Base-by-base conservation (phyloP, 2,113 vertebrate genomes). In the Sisor rabdophorus region DNA sequence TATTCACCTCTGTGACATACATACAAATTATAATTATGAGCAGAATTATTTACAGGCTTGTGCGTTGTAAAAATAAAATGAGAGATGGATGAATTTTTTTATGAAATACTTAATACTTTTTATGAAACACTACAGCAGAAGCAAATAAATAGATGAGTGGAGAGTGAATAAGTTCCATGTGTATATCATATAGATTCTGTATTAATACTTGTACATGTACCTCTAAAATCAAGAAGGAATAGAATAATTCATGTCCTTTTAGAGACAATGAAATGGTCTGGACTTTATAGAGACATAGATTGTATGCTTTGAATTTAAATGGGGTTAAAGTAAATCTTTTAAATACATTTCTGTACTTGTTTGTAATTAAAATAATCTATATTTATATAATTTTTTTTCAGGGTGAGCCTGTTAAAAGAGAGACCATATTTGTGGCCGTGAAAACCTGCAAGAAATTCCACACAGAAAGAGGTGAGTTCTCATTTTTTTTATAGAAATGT, bases 401-500 rank as follows among this genome's bases (percentile, higher is more conserved):
- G 97, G 95, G 93, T 82, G 88, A 91, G 65, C 93, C 95, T 80
- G 93, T 95, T 82, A 91, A 92, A 81, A 92, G 89, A 68, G 92
- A 94, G 72, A 91, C 96, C 80, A 79, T 98, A 76, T 98, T 98
- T 89, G 92, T 98, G 83, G 97, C 95, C 67, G 95, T 98, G 69
- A 98, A 98, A 93, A 98, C 97, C 0, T 98, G 97, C 85, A 90
- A 80, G 91, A 98, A 94, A 87, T 98, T 98, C 91, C 97, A 98
- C 81, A 84, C 81, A 75, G 95, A 98, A 71, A 89, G 95, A 95
- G 95, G 96, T 98, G 92, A 88, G 95, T 92, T 3, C 84, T n/a
- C n/a, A n/a, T n/a, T n/a, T n/a, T n/a, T n/a, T n/a, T n/a, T n/a
- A n/a, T 71, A 3, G 6, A 36, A 3, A 6, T 3, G 32, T 54